phyloP scores from a whole-genome alignment of 2,888 invertebrate species.

The Synergus itoensis region DNA sequence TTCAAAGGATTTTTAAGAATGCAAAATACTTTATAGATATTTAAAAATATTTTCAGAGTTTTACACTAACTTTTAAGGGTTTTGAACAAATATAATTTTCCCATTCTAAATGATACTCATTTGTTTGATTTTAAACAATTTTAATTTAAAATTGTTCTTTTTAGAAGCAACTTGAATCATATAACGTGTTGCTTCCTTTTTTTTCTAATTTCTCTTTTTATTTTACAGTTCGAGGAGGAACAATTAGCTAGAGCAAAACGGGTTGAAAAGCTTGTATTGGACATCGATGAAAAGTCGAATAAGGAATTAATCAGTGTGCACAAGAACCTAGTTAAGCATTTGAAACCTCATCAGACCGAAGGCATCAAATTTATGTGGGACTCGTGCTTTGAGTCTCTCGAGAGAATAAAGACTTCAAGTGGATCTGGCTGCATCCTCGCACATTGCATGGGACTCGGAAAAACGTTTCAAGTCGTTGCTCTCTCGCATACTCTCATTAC shows the following conservation, averaged over 20 bases:
- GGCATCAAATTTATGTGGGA: conserved; percentile 98
- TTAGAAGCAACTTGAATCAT: no score
- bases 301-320: conserved; percentile 90
- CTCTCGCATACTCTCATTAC: conserved; percentile 90
- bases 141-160: no score
- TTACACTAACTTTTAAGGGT: no score
- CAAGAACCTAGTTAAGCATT: conserved; percentile 86
- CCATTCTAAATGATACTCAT: no score
- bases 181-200: no score
- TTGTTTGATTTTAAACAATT: no score
- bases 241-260: conserved; percentile 83
- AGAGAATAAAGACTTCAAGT: conserved; percentile 82
- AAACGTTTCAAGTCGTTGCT: conserved; percentile 91
- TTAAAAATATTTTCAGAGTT: no score
- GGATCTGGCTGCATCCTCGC: conserved; percentile 95
- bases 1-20: no score
- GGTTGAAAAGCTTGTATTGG: conserved; percentile 86
- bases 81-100: no score
- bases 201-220: no score
- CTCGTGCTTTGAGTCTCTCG: conserved; percentile 89
- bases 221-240: conserved; percentile 85
- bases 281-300: conserved; percentile 91
- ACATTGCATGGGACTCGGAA: conserved; percentile 96
- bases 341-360: conserved; percentile 95
- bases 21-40: no score